Evolutionary conservation across 2,797 vertebrate species (phyloP).

Genomic region (Danionella dracula): DNA sequence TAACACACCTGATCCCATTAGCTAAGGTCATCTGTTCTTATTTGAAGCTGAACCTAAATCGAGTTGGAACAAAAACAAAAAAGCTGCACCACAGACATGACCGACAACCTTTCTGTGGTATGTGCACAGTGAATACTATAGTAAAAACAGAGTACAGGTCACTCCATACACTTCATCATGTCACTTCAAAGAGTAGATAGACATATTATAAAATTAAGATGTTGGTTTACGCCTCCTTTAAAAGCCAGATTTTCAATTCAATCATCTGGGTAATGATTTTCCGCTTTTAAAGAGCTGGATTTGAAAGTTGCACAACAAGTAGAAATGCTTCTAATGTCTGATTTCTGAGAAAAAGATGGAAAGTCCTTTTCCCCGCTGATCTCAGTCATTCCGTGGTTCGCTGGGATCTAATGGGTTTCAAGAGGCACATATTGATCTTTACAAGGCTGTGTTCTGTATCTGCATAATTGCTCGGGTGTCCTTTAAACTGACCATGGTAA

Average conservation of each 20-base stretch:
- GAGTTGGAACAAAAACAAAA: no score
- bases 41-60: no score
- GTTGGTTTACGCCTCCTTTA: not conserved
- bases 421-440: not conserved
- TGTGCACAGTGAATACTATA: no score
- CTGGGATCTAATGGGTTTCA: not conserved
- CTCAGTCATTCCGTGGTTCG: not conserved
- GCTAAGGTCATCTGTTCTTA: no score
- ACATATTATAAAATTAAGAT: not conserved
- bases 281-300: not conserved
- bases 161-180: no score
- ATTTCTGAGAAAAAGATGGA: not conserved
- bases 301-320: not conserved
- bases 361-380: not conserved
- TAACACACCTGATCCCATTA: no score
- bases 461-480: not conserved
- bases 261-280: not conserved
- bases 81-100: no score
- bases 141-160: no score
- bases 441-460: not conserved
- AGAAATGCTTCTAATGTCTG: not conserved
- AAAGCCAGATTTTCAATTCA: not conserved
- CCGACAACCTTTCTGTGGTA: no score
- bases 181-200: no score
- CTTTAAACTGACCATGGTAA: not conserved